Conservation (phyloP, 1,140 invertebrate genomes). For the Thaumetopoea pityocampa region DNA sequence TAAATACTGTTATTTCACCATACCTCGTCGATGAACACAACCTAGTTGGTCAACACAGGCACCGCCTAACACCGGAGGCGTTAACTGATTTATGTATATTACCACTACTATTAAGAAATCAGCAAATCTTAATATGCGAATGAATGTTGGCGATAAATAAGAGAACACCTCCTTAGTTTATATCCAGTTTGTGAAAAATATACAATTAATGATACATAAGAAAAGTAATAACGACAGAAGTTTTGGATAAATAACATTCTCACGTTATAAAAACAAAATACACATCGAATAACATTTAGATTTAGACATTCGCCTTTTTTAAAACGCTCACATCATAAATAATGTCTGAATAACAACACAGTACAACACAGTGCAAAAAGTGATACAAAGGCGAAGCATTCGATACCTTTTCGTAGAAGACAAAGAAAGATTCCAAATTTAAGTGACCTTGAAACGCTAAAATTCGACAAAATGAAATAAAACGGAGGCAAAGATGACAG, state of each 20-base stretch:
- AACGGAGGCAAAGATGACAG: constrained; percentile 46
- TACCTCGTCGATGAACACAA: constrained; percentile 16
- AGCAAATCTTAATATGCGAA: constrained; percentile 35
- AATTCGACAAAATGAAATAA: constrained; percentile 59
- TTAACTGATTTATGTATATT: constrained; percentile 36
- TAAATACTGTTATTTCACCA: background rate
- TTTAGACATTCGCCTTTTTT: constrained; percentile 14
- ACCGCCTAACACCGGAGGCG: constrained; percentile 34
- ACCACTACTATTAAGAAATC: constrained; percentile 46
- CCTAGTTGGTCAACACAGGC: constrained; percentile 4
- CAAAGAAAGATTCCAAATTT: constrained; percentile 70
- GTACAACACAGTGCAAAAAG: constrained; percentile 64
- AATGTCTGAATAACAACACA: constrained; percentile 58
- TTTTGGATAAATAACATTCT: background rate
- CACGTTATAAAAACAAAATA: background rate
- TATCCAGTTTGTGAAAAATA: no score
- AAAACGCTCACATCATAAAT: constrained; percentile 49
- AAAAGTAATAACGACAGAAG: no score
- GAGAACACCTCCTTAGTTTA: no score
- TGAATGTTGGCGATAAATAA: constrained; percentile 17
- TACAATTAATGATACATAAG: no score
- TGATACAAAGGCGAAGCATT: constrained; percentile 73
- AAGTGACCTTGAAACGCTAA: constrained; percentile 49
- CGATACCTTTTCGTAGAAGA: constrained; percentile 73
- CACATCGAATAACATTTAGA: background rate